Evolutionary conservation across 2,797 vertebrate species (phyloP), one percentile per base, ranked within the genome.

Genomic region (Aulostomus chinensis): DNA sequence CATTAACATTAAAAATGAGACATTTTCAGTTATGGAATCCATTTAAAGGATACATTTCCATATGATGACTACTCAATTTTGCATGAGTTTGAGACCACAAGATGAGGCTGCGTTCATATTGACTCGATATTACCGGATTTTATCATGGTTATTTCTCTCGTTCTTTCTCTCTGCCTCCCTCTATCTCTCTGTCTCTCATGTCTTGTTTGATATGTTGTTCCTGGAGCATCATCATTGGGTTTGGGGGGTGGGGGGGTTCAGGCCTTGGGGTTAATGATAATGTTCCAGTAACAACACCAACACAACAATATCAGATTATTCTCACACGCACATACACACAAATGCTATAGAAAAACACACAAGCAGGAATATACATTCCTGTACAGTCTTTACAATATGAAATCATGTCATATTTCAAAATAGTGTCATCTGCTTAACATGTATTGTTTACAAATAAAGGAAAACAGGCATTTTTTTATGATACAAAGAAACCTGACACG

Each of bases 321-420:
- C 48, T 13, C 68, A 18, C 71, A 35, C 78, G 76, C 73, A 68
- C 69, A 73, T 39, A 82, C 78, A 78, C 80, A 78, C 67, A 64
- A 73, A 80, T 81, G 78, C 76, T 76, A 79, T 87, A 87, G 81
- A 89, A 89, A 89, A 88, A 85, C 82, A 81, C 83, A 86, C 68
- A 80, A 86, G 73, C 83, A 84, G 85, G 81, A 88, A 86, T 77
- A 50, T 46, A 59, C 75, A 75, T 86, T 80, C 86, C 86, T 61
- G 81, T 81, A 86, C 84, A 83, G 80, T 78, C 86, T 88, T 76
- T 87, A 89, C 88, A 87, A 86, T 90, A 87, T 84, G 84, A 90
- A 90, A 88, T 86, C 78, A 85, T 86, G 82, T 87, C 85, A 87
- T 87, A 87, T 88, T 88, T 90, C 77, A 87, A 90, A 90, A 90